phyloP scores from a whole-genome alignment of 2,888 invertebrate species.

The Cylindroiulus punctatus region DNA sequence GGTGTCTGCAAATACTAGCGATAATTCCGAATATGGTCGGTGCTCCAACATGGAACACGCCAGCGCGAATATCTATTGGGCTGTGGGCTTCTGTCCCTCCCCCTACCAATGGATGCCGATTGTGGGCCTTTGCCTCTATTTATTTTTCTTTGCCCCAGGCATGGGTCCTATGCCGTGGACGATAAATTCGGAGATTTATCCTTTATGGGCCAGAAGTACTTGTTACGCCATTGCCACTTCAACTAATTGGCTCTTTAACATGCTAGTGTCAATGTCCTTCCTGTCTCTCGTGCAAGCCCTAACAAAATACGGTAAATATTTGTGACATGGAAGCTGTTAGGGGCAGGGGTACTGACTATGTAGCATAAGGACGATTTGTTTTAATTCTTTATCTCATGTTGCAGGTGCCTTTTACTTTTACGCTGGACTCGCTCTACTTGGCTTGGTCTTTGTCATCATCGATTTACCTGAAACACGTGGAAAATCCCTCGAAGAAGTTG shows the following conservation, averaged over 20 bases:
- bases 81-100: slow-evolving; percentile 68
- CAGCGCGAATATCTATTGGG: slow-evolving; percentile 63
- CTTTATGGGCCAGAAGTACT: slow-evolving; percentile 69
- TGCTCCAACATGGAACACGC: slow-evolving; percentile 61
- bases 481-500: slow-evolving; percentile 68
- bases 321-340: neutral
- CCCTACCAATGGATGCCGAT: slow-evolving; percentile 67
- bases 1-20: slow-evolving; percentile 61
- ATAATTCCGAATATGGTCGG: slow-evolving; percentile 63
- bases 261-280: slow-evolving; percentile 70
- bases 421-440: slow-evolving; percentile 67
- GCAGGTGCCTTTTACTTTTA: slow-evolving; percentile 71
- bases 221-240: slow-evolving; percentile 68
- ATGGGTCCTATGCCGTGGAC: slow-evolving; percentile 72
- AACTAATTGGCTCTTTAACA: slow-evolving; percentile 70
- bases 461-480: slow-evolving; percentile 71
- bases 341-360: slow-evolving; percentile 52
- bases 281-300: slow-evolving; percentile 67
- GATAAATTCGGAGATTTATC: slow-evolving; percentile 71
- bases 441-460: slow-evolving; percentile 67
- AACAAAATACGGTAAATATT: slow-evolving; percentile 66
- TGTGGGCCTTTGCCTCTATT: slow-evolving; percentile 66
- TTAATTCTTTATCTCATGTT: neutral
- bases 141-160: slow-evolving; percentile 69
- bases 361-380: slow-evolving; percentile 47